These are phyloP conservation scores for Zingel zingel DNA, from an alignment of 2,113 vertebrate species.

Conservation along the genomic window DNA sequence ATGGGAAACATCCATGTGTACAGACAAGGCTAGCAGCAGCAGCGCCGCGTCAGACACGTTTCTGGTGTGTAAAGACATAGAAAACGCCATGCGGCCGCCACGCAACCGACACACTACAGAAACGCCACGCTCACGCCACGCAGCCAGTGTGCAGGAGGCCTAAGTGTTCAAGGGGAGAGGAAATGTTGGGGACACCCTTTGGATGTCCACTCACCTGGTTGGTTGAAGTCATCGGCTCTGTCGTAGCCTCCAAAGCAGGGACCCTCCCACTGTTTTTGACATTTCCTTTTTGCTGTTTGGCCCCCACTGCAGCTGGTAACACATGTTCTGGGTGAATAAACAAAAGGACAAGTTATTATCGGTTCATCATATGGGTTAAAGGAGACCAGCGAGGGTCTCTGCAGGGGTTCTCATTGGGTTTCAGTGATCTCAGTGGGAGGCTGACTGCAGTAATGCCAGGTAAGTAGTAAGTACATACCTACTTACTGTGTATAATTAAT, in stretches of 20 bases:
- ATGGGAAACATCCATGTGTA: too few species aligned
- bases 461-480: background rate
- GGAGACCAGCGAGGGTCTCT: too few species aligned
- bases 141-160: too few species aligned
- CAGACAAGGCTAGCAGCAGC: too few species aligned
- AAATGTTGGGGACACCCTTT: background rate
- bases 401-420: background rate
- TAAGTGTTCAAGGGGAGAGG: background rate
- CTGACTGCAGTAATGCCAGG: background rate
- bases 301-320: background rate
- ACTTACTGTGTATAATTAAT: background rate
- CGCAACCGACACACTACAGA: too few species aligned
- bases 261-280: background rate
- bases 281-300: background rate
- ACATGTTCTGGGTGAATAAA: conserved; percentile 1
- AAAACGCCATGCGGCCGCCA: too few species aligned
- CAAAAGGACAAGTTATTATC: background rate
- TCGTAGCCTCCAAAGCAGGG: background rate
- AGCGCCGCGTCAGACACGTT: too few species aligned
- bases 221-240: background rate
- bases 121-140: too few species aligned
- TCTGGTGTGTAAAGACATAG: too few species aligned
- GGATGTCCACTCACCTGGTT: conserved; percentile 19
- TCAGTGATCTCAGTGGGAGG: background rate
- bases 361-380: background rate